These are phyloP conservation scores for Phalera bucephala DNA, from an alignment of 2,888 invertebrate species.

Conservation along the genomic window DNA sequence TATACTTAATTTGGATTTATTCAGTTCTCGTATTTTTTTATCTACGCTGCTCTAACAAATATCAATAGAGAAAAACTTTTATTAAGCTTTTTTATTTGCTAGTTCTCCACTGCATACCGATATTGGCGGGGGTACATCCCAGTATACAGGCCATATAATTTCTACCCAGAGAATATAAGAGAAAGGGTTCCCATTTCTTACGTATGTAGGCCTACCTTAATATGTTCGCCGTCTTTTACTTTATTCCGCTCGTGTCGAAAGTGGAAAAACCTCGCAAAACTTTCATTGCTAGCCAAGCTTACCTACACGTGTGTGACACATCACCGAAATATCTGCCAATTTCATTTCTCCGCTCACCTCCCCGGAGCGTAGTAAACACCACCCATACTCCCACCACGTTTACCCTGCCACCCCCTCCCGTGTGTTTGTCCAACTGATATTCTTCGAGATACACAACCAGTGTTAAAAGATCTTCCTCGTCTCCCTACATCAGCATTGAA, in stretches of 20 bases:
- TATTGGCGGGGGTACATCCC: slow-evolving; percentile 34
- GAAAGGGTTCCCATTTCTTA: slow-evolving; percentile 39
- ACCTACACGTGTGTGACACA: slow-evolving; percentile 73
- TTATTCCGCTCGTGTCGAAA: slow-evolving; percentile 67
- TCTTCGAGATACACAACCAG: slow-evolving; percentile 66
- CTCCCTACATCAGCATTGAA: slow-evolving; percentile 24
- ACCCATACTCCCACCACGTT: slow-evolving; percentile 42
- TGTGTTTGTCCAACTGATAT: slow-evolving; percentile 73
- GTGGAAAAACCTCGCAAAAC: slow-evolving; percentile 72
- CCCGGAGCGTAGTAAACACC: slow-evolving; percentile 77
- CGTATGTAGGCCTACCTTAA: slow-evolving; percentile 47
- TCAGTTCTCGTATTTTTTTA: too few species aligned
- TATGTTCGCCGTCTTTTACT: slow-evolving; percentile 55
- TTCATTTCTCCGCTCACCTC: slow-evolving; percentile 77
- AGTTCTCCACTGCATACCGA: slow-evolving; percentile 34
- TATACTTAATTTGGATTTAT: too few species aligned
- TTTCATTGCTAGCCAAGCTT: slow-evolving; percentile 67
- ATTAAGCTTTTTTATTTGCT: too few species aligned
- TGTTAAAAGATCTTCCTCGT: slow-evolving; percentile 41
- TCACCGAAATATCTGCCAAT: slow-evolving; percentile 78
- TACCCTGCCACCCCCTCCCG: slow-evolving; percentile 38
- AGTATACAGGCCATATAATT: slow-evolving; percentile 52
- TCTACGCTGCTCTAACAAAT: too few species aligned
- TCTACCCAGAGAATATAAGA: slow-evolving; percentile 36
- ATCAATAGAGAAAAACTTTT: too few species aligned